Evolutionary conservation across 92 coral and sea anemone species (phyloP), one percentile per base, ranked within the genome.

Genomic region (Palythoa grandis): DNA sequence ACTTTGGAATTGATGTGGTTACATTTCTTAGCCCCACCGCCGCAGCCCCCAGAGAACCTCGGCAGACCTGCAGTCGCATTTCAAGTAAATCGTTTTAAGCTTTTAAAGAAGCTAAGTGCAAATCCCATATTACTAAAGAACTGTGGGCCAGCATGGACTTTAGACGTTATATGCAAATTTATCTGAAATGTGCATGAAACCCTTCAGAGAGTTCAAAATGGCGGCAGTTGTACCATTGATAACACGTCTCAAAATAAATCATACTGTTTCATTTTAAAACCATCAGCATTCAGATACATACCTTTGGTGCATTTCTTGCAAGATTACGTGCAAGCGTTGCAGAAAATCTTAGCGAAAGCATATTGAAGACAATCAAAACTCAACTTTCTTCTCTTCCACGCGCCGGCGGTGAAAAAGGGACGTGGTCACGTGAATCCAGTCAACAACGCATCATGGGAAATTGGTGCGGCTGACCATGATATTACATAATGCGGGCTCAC

Each of bases 301-400:
- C 99, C 98, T 92, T 95, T 23, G 98, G 92, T 72, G 92, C 88
- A 82, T 91, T 93, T 86, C 99, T 95, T 20, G 91, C 92, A 78
- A 97, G 83, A 83, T 85, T 87, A 79, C 99, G 85, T 17, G 91
- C 96, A 87, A 97, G 88, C 78, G 91, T 4, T 70, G 94, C 88
- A 78, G 97, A 93, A 67, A 97, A 93, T 79, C 98, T 87, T 74
- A 93, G 87, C 20, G 99, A 97, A 97, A 97, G 98, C 99, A 97
- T 97, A 91, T 71, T 86, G 83, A 75, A 43, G 70, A 58, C 58
- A 58, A 70, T 54, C 69, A 37, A 78, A 72, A 69, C 23, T 50
- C 76, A 54, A 68, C 72, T 69, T 68, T 60, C 69, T 37, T 47
- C 90, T 82, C 87, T 91, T 74, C 91, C 76, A 70, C 72, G 79